Conservation (phyloP, 2,888 invertebrate genomes). For the Ditylenchus weischeri region DNA sequence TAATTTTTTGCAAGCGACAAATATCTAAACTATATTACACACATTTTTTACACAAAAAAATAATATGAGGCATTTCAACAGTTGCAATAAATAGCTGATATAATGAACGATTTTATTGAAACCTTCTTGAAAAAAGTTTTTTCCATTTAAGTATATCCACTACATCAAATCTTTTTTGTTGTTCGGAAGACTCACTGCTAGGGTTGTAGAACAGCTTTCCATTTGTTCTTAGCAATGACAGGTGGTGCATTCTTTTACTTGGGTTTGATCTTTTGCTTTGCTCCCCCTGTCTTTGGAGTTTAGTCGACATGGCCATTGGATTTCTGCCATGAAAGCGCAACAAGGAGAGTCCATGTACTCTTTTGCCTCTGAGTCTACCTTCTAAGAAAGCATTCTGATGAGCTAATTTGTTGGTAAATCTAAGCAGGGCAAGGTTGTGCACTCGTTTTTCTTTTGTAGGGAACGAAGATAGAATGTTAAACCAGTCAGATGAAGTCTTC, state of each 20-base stretch:
- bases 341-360: neutral
- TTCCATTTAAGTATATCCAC: neutral
- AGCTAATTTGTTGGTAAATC: neutral
- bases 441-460: neutral
- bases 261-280: neutral
- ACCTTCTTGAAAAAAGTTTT: too few species aligned
- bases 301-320: neutral
- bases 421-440: slow-evolving; percentile 1
- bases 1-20: too few species aligned
- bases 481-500: too few species aligned
- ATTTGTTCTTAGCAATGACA: neutral
- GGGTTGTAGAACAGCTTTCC: slow-evolving; percentile 2
- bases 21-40: too few species aligned
- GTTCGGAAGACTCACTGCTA: neutral
- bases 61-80: too few species aligned
- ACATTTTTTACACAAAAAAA: too few species aligned
- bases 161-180: slow-evolving; percentile 1
- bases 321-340: neutral
- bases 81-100: too few species aligned
- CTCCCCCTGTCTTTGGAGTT: neutral
- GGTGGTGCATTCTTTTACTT: neutral
- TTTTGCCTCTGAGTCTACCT: neutral
- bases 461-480: too few species aligned
- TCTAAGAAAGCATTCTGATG: neutral
- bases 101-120: too few species aligned